Base-by-base conservation (phyloP, 2,797 vertebrate species). In the Lates japonicus region DNA sequence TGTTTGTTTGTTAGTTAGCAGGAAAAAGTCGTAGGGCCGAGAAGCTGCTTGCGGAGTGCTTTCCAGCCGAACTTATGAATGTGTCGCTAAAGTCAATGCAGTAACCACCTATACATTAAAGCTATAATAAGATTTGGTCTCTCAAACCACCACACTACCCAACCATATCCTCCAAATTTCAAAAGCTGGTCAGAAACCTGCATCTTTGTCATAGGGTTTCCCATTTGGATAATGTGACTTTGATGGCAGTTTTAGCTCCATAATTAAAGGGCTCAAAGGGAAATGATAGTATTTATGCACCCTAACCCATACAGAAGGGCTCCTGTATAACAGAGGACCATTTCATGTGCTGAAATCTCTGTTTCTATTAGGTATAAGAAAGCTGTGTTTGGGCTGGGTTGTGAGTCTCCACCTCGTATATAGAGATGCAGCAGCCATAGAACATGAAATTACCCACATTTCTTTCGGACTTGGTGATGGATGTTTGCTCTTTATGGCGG, bases 401-500 rank as follows among this genome's bases (percentile, higher is more conserved):
- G 54, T 71, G 69, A 75, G 64, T 58, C 69, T 41, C 64, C 44
- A 58, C 49, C 60, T 81, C 58, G 39, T 66, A 70, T 41, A 70
- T 20, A 63, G 70, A 85, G 76, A 80, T 59, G 70, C 84, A 64
- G 78, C 67, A 68, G 81, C 67, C 57, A 35, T 65, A 70, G 51
- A 83, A 87, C 65, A 59, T 87, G 72, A 81, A 90, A 90, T 90
- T 85, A 74, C 62, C 64, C 7, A 70, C 75, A 51, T 86, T 85
- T 83, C 74, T 86, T 80, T 78, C 39, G 25, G 88, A 79, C 69
- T 13, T 0, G 0, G 55, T 91, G 88, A 94, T 91, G 78, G 89
- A 94, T 90, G 87, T 76, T 82, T 87, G 79, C 68, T 88, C 80
- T 92, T 89, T 88, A 80, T 57, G 70, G 83, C 72, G 58, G 81